Conservation (phyloP, 2,113 vertebrate genomes). For the Eubucco bourcierii region DNA sequence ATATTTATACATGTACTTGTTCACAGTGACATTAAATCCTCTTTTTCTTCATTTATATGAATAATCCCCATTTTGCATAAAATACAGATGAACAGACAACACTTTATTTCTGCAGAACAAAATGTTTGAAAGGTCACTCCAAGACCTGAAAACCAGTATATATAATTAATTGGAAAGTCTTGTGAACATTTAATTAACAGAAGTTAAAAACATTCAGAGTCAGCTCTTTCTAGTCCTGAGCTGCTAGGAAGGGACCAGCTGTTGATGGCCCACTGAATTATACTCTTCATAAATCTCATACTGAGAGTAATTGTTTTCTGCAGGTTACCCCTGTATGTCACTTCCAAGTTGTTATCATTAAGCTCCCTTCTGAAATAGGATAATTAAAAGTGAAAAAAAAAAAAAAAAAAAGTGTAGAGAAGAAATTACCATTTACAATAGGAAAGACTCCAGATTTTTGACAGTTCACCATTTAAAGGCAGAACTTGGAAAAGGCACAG, state of each 20-base stretch:
- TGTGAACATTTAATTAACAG: constrained; percentile 35
- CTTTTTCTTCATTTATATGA: not conserved
- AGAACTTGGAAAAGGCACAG: not conserved
- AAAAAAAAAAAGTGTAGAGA: not conserved
- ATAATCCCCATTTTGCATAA: not conserved
- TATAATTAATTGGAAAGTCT: constrained; percentile 22
- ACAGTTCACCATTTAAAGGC: not conserved
- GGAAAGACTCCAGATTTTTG: not conserved
- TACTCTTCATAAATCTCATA: constrained; percentile 17
- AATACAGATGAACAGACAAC: not conserved
- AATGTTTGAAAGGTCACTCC: not conserved
- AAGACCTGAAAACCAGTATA: not conserved
- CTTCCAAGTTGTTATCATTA: not conserved
- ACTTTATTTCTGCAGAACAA: not conserved
- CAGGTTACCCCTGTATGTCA: not conserved
- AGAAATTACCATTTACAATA: not conserved
- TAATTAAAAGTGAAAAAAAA: not conserved
- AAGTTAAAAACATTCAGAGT: not conserved
- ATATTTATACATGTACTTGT: not conserved
- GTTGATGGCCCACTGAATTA: not conserved
- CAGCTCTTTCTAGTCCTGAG: not conserved
- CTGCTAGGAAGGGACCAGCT: not conserved
- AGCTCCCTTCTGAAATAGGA: not conserved
- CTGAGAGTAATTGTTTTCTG: constrained; percentile 19
- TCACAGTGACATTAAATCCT: not conserved